These are phyloP conservation scores for Sitophilus oryzae DNA, from an alignment of 1,140 invertebrate species.

Conservation along the genomic window DNA sequence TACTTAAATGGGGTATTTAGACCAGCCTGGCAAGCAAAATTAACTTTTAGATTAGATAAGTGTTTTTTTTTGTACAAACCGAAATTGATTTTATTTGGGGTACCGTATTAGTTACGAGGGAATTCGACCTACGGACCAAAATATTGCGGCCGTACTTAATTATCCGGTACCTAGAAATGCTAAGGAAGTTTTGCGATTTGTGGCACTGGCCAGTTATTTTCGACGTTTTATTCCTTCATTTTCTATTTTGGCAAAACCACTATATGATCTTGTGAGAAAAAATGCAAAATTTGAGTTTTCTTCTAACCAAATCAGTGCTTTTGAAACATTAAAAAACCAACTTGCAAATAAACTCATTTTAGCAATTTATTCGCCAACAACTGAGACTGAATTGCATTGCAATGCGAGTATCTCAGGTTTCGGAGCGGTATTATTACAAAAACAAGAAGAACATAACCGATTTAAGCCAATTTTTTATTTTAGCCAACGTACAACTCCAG, in stretches of 20 bases:
- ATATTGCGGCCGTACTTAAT: conserved; percentile 8
- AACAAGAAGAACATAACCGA: conserved; percentile 11
- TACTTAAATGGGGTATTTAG: conserved; percentile 2
- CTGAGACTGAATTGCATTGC: conserved; percentile 20
- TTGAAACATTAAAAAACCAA: conserved; percentile 12
- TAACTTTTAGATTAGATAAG: conserved; percentile 10
- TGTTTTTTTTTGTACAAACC: conserved; percentile 6
- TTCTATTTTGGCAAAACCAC: conserved; percentile 20
- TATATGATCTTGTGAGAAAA: conserved; percentile 21
- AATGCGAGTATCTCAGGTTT: conserved; percentile 8
- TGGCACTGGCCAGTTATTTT: conserved; percentile 26
- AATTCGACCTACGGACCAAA: conserved; percentile 9
- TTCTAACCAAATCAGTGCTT: not conserved
- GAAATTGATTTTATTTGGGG: conserved; percentile 10
- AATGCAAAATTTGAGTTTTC: conserved; percentile 15
- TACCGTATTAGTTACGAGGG: conserved; percentile 2
- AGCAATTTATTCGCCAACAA: conserved; percentile 16
- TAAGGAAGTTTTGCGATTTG: conserved; percentile 17
- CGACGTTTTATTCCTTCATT: conserved; percentile 25
- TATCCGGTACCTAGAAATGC: conserved; percentile 5
- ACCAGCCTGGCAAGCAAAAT: not conserved
- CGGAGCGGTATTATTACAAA: conserved; percentile 19
- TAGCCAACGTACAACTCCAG: conserved; percentile 4
- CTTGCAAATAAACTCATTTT: conserved; percentile 7
- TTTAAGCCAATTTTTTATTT: conserved; percentile 15